phyloP scores from a whole-genome alignment of 2,888 invertebrate species.

The Phrixothrix hirtus region DNA sequence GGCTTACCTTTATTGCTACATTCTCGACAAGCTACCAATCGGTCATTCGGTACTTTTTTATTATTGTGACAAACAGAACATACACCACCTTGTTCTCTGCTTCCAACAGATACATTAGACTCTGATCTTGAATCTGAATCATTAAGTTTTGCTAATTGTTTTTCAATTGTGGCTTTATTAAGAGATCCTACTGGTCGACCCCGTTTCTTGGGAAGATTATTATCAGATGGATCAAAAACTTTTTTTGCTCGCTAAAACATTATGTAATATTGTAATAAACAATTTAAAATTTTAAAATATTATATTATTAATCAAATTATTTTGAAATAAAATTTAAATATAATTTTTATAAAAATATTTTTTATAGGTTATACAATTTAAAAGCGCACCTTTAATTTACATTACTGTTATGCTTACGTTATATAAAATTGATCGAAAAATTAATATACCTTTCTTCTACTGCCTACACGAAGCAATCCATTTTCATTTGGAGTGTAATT shows the following conservation, averaged over 20 bases:
- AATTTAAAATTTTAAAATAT: too few relatives aligned
- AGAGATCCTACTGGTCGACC: constrained; percentile 68
- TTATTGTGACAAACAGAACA: constrained; percentile 68
- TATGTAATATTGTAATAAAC: too few relatives aligned
- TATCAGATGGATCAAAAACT: constrained; percentile 85
- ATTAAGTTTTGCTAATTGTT: constrained; percentile 47
- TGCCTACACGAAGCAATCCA: constrained; percentile 59
- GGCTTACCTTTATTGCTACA: constrained; percentile 69
- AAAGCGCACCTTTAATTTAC: background rate
- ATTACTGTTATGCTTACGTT: constrained; percentile 22
- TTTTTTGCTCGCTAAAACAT: constrained; percentile 72
- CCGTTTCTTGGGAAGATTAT: constrained; percentile 74
- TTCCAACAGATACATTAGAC: constrained; percentile 52
- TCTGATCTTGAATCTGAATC: constrained; percentile 47
- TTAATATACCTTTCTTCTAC: constrained; percentile 60
- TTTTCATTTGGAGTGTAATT: constrained; percentile 20
- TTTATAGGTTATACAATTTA: constrained; percentile 2
- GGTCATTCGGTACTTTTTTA: constrained; percentile 63
- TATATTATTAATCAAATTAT: too few relatives aligned
- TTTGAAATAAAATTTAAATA: constrained; percentile 3
- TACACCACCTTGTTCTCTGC: constrained; percentile 60
- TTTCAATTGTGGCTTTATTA: constrained; percentile 64
- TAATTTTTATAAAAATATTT: constrained; percentile 3
- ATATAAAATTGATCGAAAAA: constrained; percentile 9
- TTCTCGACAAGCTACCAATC: constrained; percentile 70